phyloP scores from a whole-genome alignment of 2,113 vertebrate genomes.

The Esox niger region DNA sequence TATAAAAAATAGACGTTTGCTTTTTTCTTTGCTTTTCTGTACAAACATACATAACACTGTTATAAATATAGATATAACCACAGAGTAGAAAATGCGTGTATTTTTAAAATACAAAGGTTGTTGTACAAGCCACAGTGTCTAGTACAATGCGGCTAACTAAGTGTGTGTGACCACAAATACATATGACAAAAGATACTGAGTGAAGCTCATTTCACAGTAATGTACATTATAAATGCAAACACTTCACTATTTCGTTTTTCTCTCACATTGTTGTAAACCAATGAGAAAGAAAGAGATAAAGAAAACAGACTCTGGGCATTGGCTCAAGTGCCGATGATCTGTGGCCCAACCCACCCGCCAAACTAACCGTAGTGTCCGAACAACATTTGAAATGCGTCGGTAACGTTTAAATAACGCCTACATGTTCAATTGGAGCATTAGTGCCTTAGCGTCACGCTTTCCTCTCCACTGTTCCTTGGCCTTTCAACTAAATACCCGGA shows the following conservation, averaged over 20 bases:
- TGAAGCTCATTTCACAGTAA: constrained; percentile 60
- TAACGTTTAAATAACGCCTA: neutral
- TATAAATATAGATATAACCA: constrained; percentile 88
- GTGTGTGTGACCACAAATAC: constrained; percentile 46
- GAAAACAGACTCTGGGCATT: neutral
- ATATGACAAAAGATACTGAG: constrained; percentile 75
- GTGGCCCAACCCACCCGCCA: too few species aligned
- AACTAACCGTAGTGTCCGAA: neutral
- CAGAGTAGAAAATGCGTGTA: constrained; percentile 91
- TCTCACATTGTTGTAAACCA: constrained; percentile 59
- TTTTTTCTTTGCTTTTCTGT: constrained; percentile 75
- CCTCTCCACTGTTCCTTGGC: neutral
- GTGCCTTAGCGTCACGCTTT: neutral
- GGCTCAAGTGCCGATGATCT: constrained; percentile 22
- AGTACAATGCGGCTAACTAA: constrained; percentile 71
- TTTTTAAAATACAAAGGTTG: constrained; percentile 99
- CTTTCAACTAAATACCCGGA: neutral
- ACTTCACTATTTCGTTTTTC: constrained; percentile 43
- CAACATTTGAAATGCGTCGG: neutral
- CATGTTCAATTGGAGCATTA: neutral
- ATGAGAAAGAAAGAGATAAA: constrained; percentile 34
- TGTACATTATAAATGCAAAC: constrained; percentile 88
- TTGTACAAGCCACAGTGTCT: constrained; percentile 97
- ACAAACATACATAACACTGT: constrained; percentile 84
- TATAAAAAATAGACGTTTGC: constrained; percentile 98